Evolutionary conservation across 2,113 vertebrate genomes (phyloP).

Genomic region (Gnathonemus longibarbis): DNA sequence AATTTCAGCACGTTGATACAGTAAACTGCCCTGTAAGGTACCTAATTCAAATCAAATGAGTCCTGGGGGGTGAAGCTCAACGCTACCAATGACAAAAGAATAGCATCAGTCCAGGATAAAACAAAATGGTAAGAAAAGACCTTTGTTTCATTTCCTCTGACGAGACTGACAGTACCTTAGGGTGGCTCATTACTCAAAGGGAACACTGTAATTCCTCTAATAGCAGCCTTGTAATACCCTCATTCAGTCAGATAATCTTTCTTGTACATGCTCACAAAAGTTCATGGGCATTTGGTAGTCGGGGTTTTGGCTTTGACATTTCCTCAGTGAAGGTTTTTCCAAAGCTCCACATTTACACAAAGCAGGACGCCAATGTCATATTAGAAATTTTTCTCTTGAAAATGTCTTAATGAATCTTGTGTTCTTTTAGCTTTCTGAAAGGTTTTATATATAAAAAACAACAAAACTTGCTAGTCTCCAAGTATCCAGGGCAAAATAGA

Average conservation of each 20-base stretch:
- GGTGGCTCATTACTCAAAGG: background rate
- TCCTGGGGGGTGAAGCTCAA: background rate
- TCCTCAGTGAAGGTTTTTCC: background rate
- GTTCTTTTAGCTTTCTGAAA: background rate
- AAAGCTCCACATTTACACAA: background rate
- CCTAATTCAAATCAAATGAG: background rate
- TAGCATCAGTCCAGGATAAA: background rate
- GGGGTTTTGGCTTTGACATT: background rate
- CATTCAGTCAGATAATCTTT: background rate
- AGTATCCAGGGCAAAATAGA: background rate
- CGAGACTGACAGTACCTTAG: background rate
- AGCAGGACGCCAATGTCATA: background rate
- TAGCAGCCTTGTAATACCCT: background rate
- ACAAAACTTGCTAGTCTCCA: background rate
- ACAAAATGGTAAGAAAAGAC: background rate
- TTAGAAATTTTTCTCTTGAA: background rate
- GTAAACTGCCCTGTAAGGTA: background rate
- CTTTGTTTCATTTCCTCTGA: background rate
- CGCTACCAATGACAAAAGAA: background rate
- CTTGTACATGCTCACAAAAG: background rate
- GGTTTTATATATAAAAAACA: background rate
- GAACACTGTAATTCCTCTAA: background rate
- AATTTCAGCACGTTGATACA: background rate
- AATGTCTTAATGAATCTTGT: background rate
- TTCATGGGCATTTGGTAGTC: background rate